Base-by-base conservation (phyloP, 2,888 invertebrate genomes). In the Autographa pulchrina region DNA sequence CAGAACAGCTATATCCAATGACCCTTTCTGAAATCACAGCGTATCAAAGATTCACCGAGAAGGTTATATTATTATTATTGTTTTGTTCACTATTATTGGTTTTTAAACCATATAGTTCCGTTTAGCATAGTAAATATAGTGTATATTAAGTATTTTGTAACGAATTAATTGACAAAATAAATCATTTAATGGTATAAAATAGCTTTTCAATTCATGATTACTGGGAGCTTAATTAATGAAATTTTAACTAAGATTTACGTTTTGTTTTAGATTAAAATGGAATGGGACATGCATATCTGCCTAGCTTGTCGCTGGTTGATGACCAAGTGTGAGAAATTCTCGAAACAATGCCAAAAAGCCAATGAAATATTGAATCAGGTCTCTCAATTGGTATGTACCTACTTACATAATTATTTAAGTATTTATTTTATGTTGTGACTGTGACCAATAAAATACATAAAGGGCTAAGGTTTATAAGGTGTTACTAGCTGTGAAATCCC, bases 241-340 rank as follows among this genome's bases (percentile, higher is more conserved):
- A 13, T 13, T 13, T 13, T 41, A 9, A 43, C 16, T 5, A 61
- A 65, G 9, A 61, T 68, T 60, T 66, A 70, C 66, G 9, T 56
- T n/a, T 32, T 52, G 48, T 82, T 89, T 60, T 86, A 92, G 92
- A 43, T 81, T 0, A 60, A 72, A 0, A 56, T 72, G 6, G 72
- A 83, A 4, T 41, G 58, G 0, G 68, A 71, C 0, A 83, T 90
- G 79, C 77, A 75, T 32, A 72, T 91, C 0, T 94, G 94, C 75
- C 41, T 82, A 2, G 65, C 88, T 4, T 94, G 94, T 52, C 78
- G 74, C 56, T 88, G 89, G 82, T 75, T 87, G 20, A 56, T 93
- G 1, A 81, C 61, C 0, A 92, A 88, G 77, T 75, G 89, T 16
- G 72, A 76, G 0, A 89, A 81, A 41, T 93, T 94, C 54, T 72